Conservation (phyloP, 2,797 vertebrate genomes). For the Intellagama lesueurii region DNA sequence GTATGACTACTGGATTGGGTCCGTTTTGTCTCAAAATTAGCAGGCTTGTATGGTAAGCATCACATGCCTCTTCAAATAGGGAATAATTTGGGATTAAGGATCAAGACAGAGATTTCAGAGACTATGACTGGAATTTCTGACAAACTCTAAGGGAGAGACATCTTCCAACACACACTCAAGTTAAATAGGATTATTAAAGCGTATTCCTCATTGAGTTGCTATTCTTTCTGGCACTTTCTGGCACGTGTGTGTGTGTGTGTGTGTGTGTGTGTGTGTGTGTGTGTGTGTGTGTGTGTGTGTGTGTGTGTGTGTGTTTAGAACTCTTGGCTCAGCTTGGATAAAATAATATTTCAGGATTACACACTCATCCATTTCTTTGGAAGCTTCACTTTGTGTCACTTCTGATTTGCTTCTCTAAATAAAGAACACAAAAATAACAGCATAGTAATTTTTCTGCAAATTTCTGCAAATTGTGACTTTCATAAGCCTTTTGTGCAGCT, state of each 20-base stretch:
- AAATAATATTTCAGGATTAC: constrained; percentile 1
- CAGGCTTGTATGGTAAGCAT: not conserved
- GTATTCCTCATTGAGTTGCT: not conserved
- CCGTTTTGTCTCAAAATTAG: not conserved
- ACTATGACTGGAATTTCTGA: constrained; percentile 7
- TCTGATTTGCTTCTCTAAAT: not conserved
- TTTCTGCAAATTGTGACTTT: no score
- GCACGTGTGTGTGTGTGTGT: not conserved
- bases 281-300: no score
- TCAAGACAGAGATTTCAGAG: not conserved
- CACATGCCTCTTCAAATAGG: no score
- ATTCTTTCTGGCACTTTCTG: not conserved
- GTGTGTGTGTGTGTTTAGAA: not conserved
- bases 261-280: no score
- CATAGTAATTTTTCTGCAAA: no score
- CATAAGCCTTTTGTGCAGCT: no score
- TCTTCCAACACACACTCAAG: not conserved
- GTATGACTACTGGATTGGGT: not conserved
- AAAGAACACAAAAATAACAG: not conserved
- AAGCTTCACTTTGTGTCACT: not conserved
- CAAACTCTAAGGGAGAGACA: not conserved
- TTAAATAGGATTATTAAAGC: constrained; percentile 17
- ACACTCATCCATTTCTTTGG: not conserved
- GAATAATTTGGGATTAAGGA: not conserved
- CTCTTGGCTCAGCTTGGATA: not conserved